Percentiles rank a stretch among this genome's conserved stretches.
These are phyloP conservation scores for Sebastes taczanowskii DNA, from an alignment of 2,797 vertebrate genomes.

Conservation along the genomic window DNA sequence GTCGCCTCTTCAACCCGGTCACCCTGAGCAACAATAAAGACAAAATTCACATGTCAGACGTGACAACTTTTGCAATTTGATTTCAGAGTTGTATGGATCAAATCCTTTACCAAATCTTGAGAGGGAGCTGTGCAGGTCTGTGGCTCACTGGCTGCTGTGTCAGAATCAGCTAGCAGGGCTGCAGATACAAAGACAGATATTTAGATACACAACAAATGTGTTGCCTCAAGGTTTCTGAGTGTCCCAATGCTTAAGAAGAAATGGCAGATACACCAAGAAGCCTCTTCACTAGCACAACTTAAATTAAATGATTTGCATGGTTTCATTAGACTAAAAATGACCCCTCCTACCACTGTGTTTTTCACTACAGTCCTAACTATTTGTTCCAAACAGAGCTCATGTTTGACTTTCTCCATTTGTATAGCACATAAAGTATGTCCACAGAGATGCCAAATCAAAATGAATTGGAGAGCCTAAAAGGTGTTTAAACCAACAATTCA, in stretches of 20 bases:
- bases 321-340: neutral
- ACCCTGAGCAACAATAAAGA: constrained; percentile 31
- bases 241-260: neutral
- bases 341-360: neutral
- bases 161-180: constrained; percentile 7
- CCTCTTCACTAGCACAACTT: neutral
- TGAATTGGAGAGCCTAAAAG: neutral
- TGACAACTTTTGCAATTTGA: neutral
- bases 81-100: neutral
- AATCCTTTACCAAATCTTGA: constrained; percentile 38
- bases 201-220: neutral
- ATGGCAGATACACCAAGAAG: neutral
- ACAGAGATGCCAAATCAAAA: neutral
- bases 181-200: neutral
- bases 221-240: neutral
- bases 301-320: neutral
- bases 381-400: neutral
- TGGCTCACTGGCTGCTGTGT: neutral
- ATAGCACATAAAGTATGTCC: neutral
- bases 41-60: neutral
- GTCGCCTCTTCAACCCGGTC: neutral
- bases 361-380: too few relatives aligned
- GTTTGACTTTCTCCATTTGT: neutral
- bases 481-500: neutral
- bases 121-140: neutral